phyloP scores from a whole-genome alignment of 2,113 vertebrate species.

The Clarias macrocephalus region DNA sequence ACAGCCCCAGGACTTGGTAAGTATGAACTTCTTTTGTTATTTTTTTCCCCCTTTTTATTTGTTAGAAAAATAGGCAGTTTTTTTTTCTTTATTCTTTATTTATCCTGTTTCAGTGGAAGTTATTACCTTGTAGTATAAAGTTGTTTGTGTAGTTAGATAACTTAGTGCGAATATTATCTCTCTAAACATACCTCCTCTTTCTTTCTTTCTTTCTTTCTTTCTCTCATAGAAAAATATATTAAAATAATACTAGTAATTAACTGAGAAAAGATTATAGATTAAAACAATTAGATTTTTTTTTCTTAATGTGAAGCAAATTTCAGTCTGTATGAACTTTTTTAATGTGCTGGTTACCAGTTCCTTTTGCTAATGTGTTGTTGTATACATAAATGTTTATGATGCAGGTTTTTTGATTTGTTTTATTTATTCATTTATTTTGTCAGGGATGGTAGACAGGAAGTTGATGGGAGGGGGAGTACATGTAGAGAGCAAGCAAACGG shows the following conservation, averaged over 20 bases:
- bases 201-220: not conserved
- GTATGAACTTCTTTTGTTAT: conserved; percentile 77
- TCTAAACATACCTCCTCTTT: conserved; percentile 6
- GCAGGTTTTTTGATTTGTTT: conserved; percentile 63
- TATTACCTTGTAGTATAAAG: not conserved
- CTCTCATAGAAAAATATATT: not conserved
- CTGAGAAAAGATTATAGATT: not conserved
- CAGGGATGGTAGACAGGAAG: conserved; percentile 71
- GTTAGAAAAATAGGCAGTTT: conserved; percentile 6
- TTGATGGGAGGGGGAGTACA: conserved; percentile 68
- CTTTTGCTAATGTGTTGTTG: conserved; percentile 59
- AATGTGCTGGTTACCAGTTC: conserved; percentile 45
- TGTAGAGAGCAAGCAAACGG: conserved; percentile 58
- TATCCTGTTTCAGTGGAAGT: conserved; percentile 14
- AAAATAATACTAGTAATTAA: not conserved
- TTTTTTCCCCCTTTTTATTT: conserved; percentile 47
- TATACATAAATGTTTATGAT: conserved; percentile 77
- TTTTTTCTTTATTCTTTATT: not conserved
- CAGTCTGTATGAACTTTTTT: conserved; percentile 26
- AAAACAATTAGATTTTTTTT: conserved; percentile 11
- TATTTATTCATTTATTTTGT: conserved; percentile 47
- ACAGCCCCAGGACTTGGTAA: conserved; percentile 77
- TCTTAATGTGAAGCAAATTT: not conserved
- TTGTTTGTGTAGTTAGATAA: not conserved
- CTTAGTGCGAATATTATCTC: not conserved